Evolutionary conservation across 35 echinoderm and acorn worm genomes (phyloP).

Genomic region (Acanthaster planci): DNA sequence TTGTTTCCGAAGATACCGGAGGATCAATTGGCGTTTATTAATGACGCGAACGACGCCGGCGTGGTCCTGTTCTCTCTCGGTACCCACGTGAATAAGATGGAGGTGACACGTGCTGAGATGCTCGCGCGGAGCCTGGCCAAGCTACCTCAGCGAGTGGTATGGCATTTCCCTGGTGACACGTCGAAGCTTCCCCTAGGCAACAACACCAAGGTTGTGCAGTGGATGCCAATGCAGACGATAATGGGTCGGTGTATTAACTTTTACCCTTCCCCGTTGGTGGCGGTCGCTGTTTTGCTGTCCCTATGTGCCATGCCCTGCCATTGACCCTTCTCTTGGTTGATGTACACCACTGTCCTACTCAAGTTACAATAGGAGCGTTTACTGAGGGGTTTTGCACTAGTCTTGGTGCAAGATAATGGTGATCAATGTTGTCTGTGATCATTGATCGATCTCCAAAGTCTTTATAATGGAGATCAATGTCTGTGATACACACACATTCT

Average conservation of each 20-base stretch:
- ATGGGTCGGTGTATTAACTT: not conserved
- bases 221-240: slow-evolving; percentile 1
- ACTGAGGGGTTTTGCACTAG: too few relatives aligned
- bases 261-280: too few relatives aligned
- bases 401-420: too few relatives aligned
- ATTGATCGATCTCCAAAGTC: too few relatives aligned
- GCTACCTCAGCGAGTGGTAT: not conserved
- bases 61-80: slow-evolving; percentile 19
- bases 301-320: too few relatives aligned
- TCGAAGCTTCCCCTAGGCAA: not conserved
- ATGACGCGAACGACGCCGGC: not conserved
- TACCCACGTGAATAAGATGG: not conserved
- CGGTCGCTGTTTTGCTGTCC: too few relatives aligned
- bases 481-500: too few relatives aligned
- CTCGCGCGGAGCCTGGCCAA: not conserved
- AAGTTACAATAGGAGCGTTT: too few relatives aligned
- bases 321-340: too few relatives aligned
- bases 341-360: too few relatives aligned
- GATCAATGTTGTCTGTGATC: too few relatives aligned
- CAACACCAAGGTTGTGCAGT: not conserved
- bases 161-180: not conserved
- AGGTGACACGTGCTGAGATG: not conserved
- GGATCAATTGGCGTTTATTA: not conserved
- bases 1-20: not conserved
- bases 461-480: too few relatives aligned